Evolutionary conservation across 1,140 invertebrate genomes (phyloP), one percentile per base, ranked within the genome.

Genomic region (Drosophila kikkawai): DNA sequence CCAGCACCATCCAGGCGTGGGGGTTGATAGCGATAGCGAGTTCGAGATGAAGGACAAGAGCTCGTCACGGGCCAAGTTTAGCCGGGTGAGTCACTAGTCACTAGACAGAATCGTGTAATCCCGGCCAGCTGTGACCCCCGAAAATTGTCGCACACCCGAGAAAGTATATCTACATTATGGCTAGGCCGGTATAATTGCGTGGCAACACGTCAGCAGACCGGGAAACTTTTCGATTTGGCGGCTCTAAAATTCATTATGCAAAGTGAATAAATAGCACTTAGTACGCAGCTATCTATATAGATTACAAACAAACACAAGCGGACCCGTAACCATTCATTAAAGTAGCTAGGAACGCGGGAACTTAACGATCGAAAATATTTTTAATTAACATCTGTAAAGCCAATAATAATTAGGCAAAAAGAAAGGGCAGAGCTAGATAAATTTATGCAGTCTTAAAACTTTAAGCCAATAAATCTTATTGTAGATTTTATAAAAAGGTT

Each of bases 1-100:
- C 44, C 67, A 70, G 45, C 69, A 91, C 53, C 85, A 79, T 73
- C 68, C 80, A 50, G 84, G 76, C 32, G 82, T 75, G 26, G 85
- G 63, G 7, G 93, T 93, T 57, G 69, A 73, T 22, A 93, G 93
- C 79, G 93, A 93, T 70, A 93, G 93, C 81, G 94, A 95, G 83
- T 94, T 95, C 92, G 94, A 95, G 85, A 93, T 94, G 92, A 93
- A 94, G 74, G 92, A 94, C 82, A 94, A 92, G 45, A 92, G 88
- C 69, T 92, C 91, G 45, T 93, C 92, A 57, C 82, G 92, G 42
- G 88, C 92, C 67, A 93, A 93, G 87, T 92, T 93, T 41, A 92
- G 92, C 79, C 75, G 92, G 83, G 92, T 93, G 68, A 93, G 92
- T 92, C 50, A 66, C n/a, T 32, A 41, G 29, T 55, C 7, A 42